Evolutionary conservation across 2,113 vertebrate species (phyloP), one percentile per base, ranked within the genome.

Genomic region (Pelecanoides urinatrix): DNA sequence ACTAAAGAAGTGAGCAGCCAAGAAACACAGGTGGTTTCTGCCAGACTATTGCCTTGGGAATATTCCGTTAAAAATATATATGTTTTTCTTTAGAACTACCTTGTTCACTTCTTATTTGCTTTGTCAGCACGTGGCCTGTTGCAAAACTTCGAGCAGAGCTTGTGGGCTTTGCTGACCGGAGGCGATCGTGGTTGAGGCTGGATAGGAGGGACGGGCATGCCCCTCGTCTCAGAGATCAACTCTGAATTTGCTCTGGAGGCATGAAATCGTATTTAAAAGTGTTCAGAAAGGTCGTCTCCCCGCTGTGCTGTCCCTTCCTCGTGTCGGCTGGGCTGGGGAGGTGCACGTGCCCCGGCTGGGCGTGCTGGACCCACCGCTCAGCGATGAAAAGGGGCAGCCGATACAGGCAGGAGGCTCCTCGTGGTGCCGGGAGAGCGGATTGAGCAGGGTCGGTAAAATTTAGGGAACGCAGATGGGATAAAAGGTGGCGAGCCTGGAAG

Each of bases 261-360:
- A 7, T 2, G 11, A 32, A 73, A 36, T 18, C 18, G 5, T 34
- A 6, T 56, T 42, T 40, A 0, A 16, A 70, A 56, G 32, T 21
- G 34, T 18, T 49, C 56, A 22, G 45, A n/a, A 68, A 55, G 59
- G 36, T 36, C 68, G 2, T 76, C 23, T 74, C 32, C 36, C 11
- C 3, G 6, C 18, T 38, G 15, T 18, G 1, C 15, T 15, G 11
- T 15, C 52, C n/a, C 34, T 45, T 50, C 1, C 34, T 73, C 0
- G 0, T 20, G 47, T 29, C 49, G 2, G 59, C 58, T 6, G 58
- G 47, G 16, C 32, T 50, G 32, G 49, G 58, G 29, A 49, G 7
- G 42, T 15, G 12, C 26, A 1, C 0, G 1, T 61, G 40, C 27
- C 38, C 19, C 2, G 2, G 0, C 9, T 13, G 65, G 16, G 13